Percentiles rank a stretch among this genome's conserved stretches.
These are phyloP conservation scores for Bicyclus anynana DNA, from an alignment of 1,140 invertebrate species.

Conservation along the genomic window DNA sequence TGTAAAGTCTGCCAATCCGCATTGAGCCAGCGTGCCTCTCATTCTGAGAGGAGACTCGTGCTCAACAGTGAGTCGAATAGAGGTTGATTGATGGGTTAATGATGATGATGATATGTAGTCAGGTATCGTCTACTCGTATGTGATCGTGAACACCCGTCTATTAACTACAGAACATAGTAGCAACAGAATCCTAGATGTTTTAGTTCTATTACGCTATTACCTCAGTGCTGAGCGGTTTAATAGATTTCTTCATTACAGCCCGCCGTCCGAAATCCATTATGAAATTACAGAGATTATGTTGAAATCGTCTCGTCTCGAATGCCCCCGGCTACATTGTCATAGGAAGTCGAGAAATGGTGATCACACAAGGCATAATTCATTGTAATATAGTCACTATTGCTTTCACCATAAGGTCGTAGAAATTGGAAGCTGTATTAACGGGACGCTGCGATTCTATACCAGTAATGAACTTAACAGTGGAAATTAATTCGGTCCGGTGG, in stretches of 20 bases:
- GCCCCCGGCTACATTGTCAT: background rate
- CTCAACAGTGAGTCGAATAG: too few species aligned
- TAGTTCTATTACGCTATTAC: background rate
- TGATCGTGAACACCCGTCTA: too few species aligned
- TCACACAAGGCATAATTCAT: background rate
- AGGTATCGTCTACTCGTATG: too few species aligned
- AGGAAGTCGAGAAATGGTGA: background rate
- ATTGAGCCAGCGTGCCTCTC: too few species aligned
- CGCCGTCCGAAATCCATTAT: background rate
- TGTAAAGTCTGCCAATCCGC: too few species aligned
- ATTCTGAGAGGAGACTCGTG: too few species aligned
- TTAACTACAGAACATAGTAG: too few species aligned
- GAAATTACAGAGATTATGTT: background rate
- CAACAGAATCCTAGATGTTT: too few species aligned
- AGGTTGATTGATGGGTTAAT: too few species aligned
- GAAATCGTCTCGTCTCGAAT: background rate
- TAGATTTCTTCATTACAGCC: constrained; percentile 39
- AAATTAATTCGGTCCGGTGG: background rate
- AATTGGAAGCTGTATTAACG: background rate
- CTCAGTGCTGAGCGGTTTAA: constrained; percentile 23
- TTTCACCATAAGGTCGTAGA: background rate
- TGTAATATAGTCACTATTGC: background rate
- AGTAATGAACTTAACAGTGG: background rate
- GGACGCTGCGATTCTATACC: background rate
- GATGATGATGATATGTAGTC: too few species aligned